Base-by-base conservation (phyloP, 2,888 invertebrate species). In the Exephanes ischioxanthus region DNA sequence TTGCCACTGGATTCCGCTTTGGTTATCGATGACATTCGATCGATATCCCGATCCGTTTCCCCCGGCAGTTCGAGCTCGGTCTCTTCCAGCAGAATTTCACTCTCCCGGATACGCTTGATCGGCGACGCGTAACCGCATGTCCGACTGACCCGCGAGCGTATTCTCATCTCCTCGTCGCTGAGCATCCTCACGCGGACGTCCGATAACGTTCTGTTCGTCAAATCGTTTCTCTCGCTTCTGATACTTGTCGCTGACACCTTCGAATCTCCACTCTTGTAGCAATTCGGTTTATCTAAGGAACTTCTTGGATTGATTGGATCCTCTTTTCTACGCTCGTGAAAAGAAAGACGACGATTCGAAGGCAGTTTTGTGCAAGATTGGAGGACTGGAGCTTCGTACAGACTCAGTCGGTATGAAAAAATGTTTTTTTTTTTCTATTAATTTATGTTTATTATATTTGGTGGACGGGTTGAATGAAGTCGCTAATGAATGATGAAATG, bases 251-350 rank as follows among this genome's bases (percentile, higher is more conserved):
- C 3, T 6, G 61, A 63, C 5, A 16, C 5, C 7, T 33, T 26
- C 16, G 30, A 33, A 2, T 30, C 33, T 33, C 16, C 30, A 33
- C 33, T n/a, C 22, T 71, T 48, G 3, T 22, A 9, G 19, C 16
- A n/a, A 41, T 41, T 19, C 19, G 19, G 55, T 30, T 53, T 53
- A 26, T 55, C 71, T 19, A 76, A 41, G 16, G 26, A 58, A 22
- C 3, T 41, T 37, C 5, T 63, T 30, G 14, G 33, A 22, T 11
- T 45, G 2, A 37, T 14, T 14, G 11, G 26, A 30, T 70, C 67
- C 63, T 82, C 83, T 45, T 58, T 53, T 77, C 83, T 85, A 76
- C 51, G 75, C 82, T 66, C 55, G 71, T 80, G 7, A 26, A 48
- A 48, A 68, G 16, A 45, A 26, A 9, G 6, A 14, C 26, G 30